A percentile compares a stretch with the other conserved stretches of the same genome.
phyloP scores from a whole-genome alignment of 2,888 invertebrate species.

The Pseudanteris insignis region DNA sequence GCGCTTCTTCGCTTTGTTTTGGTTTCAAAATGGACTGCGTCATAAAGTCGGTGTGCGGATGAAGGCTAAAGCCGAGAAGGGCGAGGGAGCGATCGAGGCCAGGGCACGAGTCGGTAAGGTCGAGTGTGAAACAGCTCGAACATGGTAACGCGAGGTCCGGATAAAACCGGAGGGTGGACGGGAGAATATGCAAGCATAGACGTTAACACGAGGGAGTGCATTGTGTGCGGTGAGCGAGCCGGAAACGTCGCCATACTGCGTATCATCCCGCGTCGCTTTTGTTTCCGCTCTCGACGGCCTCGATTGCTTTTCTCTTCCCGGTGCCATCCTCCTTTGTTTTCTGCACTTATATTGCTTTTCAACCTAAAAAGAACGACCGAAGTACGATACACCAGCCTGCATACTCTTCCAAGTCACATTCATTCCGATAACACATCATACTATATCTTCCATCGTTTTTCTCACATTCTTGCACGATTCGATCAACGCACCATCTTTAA shows the following conservation, averaged over 20 bases:
- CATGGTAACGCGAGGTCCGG: conserved; percentile 29
- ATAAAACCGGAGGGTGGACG: conserved; percentile 36
- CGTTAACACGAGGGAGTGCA: conserved; percentile 62
- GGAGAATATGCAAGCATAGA: conserved; percentile 45
- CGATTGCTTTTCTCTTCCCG: conserved; percentile 41
- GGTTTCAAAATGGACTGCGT: conserved; percentile 35
- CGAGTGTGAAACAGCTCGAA: conserved; percentile 39
- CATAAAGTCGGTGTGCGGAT: conserved; percentile 6
- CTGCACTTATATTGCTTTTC: conserved; percentile 26
- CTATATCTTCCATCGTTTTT: no score
- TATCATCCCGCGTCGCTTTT: conserved; percentile 56
- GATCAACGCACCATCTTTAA: no score
- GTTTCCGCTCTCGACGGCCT: conserved; percentile 51
- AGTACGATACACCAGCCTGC: conserved; percentile 21
- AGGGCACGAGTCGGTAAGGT: conserved; percentile 33
- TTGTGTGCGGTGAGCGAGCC: conserved; percentile 66
- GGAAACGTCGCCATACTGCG: conserved; percentile 66
- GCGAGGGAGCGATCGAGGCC: conserved; percentile 1
- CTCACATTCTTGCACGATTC: conserved; percentile 4
- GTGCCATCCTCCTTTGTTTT: conserved; percentile 41
- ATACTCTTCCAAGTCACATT: no score
- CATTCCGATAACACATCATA: no score
- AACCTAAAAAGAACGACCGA: conserved; percentile 33
- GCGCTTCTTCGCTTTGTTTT: conserved; percentile 29
- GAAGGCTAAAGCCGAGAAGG: not conserved